A percentile compares a stretch with the other conserved stretches of the same genome.
Conservation (phyloP, 1,140 invertebrate species). For the Palaemon carinicauda region DNA sequence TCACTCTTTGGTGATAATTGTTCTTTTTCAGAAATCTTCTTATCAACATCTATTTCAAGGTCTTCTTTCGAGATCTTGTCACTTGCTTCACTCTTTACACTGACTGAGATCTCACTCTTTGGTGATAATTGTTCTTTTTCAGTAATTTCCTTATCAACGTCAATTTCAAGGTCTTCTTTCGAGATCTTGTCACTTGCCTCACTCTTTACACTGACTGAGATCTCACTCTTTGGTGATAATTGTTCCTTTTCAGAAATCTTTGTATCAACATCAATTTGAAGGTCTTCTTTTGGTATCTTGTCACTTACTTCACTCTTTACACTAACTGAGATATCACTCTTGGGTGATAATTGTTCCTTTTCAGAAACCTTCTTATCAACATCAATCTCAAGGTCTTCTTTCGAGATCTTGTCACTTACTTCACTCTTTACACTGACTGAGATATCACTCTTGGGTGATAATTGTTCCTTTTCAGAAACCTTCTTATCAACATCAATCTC, state of each 20-base stretch:
- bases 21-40: background rate
- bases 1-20: slow-evolving; percentile 24
- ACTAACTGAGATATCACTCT: slow-evolving; percentile 31
- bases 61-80: background rate
- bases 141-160: background rate
- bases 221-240: slow-evolving; percentile 38
- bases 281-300: background rate
- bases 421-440: slow-evolving; percentile 19
- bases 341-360: slow-evolving; percentile 7
- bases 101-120: slow-evolving; percentile 17
- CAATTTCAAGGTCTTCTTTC: background rate
- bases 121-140: slow-evolving; percentile 12
- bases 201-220: slow-evolving; percentile 38
- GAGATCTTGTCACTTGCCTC: background rate
- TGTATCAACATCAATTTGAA: background rate
- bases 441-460: slow-evolving; percentile 39
- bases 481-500: background rate
- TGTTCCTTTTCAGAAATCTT: slow-evolving; percentile 56
- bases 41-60: background rate
- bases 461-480: background rate
- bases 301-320: background rate
- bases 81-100: slow-evolving; percentile 19
- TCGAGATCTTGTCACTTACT: slow-evolving; percentile 6
- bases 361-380: slow-evolving; percentile 15
- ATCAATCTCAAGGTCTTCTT: slow-evolving; percentile 22